Percentiles rank a stretch among this genome's conserved stretches.
Conservation (phyloP, 2,888 invertebrate genomes). For the Pachliopta kotzebuea region DNA sequence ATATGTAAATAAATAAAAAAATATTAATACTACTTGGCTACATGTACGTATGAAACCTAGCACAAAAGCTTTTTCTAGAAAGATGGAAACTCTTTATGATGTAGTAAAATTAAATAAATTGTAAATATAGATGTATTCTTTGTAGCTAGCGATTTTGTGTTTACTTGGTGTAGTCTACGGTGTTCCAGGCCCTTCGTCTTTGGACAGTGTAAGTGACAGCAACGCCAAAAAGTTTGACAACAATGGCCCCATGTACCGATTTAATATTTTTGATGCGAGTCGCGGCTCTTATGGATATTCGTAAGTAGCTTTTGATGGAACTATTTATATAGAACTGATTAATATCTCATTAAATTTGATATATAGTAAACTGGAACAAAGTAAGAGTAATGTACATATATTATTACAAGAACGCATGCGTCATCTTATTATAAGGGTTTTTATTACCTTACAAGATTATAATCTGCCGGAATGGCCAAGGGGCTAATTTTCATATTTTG, state of each 20-base stretch:
- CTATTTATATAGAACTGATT: background rate
- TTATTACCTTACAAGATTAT: no score
- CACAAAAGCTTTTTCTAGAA: background rate
- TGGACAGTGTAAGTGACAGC: constrained; percentile 11
- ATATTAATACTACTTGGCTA: background rate
- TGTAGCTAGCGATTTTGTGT: constrained; percentile 10
- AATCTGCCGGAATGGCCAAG: no score
- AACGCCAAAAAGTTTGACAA: background rate
- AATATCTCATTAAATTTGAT: no score
- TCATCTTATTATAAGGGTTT: no score
- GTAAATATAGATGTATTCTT: background rate
- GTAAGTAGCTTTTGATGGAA: constrained; percentile 43
- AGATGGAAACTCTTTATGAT: background rate
- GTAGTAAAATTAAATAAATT: background rate
- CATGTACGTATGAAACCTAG: no score
- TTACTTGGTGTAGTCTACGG: constrained; percentile 8
- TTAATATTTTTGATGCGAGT: constrained; percentile 58
- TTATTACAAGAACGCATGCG: no score
- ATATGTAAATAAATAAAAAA: background rate
- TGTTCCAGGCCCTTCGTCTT: constrained; percentile 5
- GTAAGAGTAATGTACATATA: no score
- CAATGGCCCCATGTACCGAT: constrained; percentile 45
- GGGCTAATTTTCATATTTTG: no score
- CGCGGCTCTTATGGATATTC: constrained; percentile 56
- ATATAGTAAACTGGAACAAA: no score